A percentile compares a stretch with the other conserved stretches of the same genome.
These are phyloP conservation scores for Trichomalopsis sarcophagae DNA, from an alignment of 1,140 invertebrate species.

Conservation along the genomic window DNA sequence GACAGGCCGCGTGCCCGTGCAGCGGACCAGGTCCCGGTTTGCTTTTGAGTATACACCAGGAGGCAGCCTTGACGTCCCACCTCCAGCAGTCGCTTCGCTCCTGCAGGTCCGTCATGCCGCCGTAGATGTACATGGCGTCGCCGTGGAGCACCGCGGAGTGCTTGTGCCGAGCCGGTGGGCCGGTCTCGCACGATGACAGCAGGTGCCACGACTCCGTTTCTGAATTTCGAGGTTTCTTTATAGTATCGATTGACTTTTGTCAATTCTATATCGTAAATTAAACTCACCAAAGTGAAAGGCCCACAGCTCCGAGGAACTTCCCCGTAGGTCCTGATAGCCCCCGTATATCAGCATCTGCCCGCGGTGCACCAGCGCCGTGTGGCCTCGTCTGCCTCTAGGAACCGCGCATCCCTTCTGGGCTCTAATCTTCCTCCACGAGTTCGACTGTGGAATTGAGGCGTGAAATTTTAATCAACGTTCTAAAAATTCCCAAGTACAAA, in stretches of 20 bases:
- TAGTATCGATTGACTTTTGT: not conserved
- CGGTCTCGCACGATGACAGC: constrained; percentile 74
- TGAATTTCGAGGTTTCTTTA: constrained; percentile 60
- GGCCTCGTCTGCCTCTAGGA: constrained; percentile 87
- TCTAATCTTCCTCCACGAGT: constrained; percentile 82
- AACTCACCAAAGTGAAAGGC: constrained; percentile 89
- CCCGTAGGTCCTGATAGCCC: constrained; percentile 90
- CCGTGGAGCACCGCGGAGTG: constrained; percentile 89
- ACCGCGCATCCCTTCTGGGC: constrained; percentile 77
- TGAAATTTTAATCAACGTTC: not conserved
- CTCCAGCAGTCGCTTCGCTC: constrained; percentile 90
- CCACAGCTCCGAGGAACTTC: constrained; percentile 91
- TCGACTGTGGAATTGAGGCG: constrained; percentile 69
- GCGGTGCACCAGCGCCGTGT: constrained; percentile 87
- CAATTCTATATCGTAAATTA: too few species aligned
- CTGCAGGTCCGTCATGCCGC: constrained; percentile 91
- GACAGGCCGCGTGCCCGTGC: constrained; percentile 88
- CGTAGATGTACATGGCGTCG: constrained; percentile 89
- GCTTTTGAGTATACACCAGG: constrained; percentile 80
- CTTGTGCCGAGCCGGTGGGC: constrained; percentile 86
- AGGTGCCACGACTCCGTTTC: constrained; percentile 87
- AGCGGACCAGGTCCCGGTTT: constrained; percentile 85
- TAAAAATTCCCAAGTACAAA: too few species aligned
- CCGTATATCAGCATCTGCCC: constrained; percentile 91
- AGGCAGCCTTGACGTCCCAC: constrained; percentile 82